Base-by-base conservation (phyloP, 2,888 invertebrate genomes). In the Drosophila barbarae region DNA sequence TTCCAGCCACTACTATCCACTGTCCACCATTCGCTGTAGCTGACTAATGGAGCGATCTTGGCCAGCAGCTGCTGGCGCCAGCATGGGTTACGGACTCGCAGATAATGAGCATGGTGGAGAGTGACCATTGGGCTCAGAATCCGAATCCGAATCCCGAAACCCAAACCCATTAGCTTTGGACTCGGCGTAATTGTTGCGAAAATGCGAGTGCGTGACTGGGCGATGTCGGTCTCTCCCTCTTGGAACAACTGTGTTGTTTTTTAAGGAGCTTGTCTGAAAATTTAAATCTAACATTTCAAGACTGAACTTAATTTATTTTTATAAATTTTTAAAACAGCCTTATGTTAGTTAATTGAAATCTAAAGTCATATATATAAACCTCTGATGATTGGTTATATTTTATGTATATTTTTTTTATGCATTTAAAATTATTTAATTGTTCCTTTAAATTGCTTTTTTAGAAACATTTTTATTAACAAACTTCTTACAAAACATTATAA, bases 61-160 rank as follows among this genome's bases (percentile, higher is more conserved):
- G 44, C 42, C 44, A 34, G 50, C 44, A 34, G 50, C 41, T 63
- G 66, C 76, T 81, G 77, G 77, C 77, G 78, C 77, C 78, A 81
- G 81, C 81, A 36, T 51, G 55, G 59, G 57, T 26, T 32, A n/a
- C 23, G 59, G 28, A 26, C 58, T 46, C 26, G 8, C 8, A 12
- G 35, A 18, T 46, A 53, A 34, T 56, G 32, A 44, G 30, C 30
- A 5, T 26, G 41, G 23, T n/a, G 44, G 28, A 35, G 49, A 35
- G 49, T 10, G 26, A 18, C 54, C 41, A 53, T 8, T 46, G 47
- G 15, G 47, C n/a, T 8, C 4, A 13, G 23, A 41, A 26, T 26
- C 10, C 5, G 34, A 34, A 34, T 35, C 7, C 1, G 36, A 36
- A 8, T 15, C 4, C n/a, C 10, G n/a, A 23, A 5, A n/a, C 50